Evolutionary conservation across 2,888 invertebrate species (phyloP).

Genomic region (Harmothoe impar): DNA sequence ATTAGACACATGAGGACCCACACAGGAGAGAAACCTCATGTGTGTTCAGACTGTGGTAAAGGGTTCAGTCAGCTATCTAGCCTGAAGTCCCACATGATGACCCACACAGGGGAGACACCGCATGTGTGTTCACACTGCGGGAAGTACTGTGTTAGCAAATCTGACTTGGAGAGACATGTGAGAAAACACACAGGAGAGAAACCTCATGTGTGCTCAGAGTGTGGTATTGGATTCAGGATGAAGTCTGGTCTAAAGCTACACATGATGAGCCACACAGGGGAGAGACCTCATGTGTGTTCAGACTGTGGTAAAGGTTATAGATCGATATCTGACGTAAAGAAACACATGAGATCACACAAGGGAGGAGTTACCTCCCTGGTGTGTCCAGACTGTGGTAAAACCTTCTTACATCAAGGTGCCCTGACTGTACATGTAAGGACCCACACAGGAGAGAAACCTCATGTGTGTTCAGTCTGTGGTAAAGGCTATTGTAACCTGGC

Average conservation of each 20-base stretch:
- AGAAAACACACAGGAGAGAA: background rate
- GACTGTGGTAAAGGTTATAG: slow-evolving; percentile 39
- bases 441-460: too few relatives aligned
- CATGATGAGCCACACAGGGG: background rate
- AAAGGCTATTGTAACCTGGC: too few relatives aligned
- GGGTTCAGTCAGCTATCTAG: background rate
- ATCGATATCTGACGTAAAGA: background rate
- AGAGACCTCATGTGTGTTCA: slow-evolving; percentile 24
- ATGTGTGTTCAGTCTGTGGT: too few relatives aligned
- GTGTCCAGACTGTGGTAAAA: too few relatives aligned
- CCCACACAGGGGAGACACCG: background rate
- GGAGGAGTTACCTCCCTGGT: too few relatives aligned
- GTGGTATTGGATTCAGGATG: background rate
- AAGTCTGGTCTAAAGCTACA: background rate
- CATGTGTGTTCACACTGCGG: background rate
- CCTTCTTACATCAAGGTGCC: too few relatives aligned
- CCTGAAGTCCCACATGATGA: background rate
- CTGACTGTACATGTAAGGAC: too few relatives aligned
- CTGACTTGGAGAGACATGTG: background rate
- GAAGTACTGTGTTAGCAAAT: too few relatives aligned
- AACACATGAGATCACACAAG: background rate
- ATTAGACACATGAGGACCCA: background rate
- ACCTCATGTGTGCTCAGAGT: background rate
- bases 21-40: background rate
- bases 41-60: slow-evolving; percentile 18